Evolutionary conservation across 2,113 vertebrate species (phyloP).

Genomic region (Otolemur garnettii): DNA sequence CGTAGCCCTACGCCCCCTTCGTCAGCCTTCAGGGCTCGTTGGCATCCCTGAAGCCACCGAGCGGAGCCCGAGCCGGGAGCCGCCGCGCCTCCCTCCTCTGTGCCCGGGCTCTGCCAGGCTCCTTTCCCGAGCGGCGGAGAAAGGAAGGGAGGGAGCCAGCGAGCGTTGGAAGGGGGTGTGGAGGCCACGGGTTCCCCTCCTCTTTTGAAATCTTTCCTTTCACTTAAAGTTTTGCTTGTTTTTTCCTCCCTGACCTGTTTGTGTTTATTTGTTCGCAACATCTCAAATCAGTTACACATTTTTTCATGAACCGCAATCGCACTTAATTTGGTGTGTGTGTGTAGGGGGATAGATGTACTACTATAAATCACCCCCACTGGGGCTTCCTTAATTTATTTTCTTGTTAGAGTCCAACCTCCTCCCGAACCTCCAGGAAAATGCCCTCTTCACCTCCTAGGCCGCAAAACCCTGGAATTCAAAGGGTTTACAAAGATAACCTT

Average conservation of each 20-base stretch:
- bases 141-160: not conserved
- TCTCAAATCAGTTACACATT: constrained; percentile 63
- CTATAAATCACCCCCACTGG: constrained; percentile 17
- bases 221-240: constrained; percentile 77
- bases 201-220: constrained; percentile 57
- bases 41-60: constrained; percentile 67
- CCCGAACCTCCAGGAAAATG: constrained; percentile 32
- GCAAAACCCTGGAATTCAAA: constrained; percentile 56
- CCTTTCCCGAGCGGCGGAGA: constrained; percentile 1
- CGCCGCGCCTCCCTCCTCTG: not conserved
- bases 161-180: constrained; percentile 4
- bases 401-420: constrained; percentile 33
- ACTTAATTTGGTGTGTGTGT: not conserved
- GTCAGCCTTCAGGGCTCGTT: constrained; percentile 5
- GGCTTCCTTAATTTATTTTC: constrained; percentile 54
- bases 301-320: constrained; percentile 50
- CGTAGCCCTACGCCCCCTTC: constrained; percentile 78
- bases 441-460: constrained; percentile 67
- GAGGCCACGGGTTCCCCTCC: not conserved
- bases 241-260: constrained; percentile 54
- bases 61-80: constrained; percentile 21
- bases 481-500: constrained; percentile 55
- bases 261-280: constrained; percentile 41
- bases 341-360: not conserved
- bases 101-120: constrained; percentile 22